Evolutionary conservation across 2,113 vertebrate genomes (phyloP).

Genomic region (Laterallus jamaicensis): DNA sequence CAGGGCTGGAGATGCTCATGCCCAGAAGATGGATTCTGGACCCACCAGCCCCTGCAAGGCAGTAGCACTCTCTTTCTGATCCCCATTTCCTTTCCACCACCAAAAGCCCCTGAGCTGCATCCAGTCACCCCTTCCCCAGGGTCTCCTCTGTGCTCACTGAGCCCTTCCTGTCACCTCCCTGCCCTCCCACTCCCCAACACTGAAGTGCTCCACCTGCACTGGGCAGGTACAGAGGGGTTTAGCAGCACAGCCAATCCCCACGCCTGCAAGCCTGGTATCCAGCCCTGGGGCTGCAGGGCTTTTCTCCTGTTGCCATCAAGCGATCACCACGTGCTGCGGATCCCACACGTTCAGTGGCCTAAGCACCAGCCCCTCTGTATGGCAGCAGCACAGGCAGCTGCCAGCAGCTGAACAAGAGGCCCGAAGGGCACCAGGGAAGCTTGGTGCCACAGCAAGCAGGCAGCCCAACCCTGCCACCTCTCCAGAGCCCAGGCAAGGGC

Average conservation of each 20-base stretch:
- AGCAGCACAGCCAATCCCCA: not conserved
- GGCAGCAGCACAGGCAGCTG: not conserved
- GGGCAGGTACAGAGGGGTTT: not conserved
- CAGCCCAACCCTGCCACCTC: not conserved
- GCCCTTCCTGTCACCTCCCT: not conserved
- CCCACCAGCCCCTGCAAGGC: not conserved
- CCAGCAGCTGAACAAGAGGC: not conserved
- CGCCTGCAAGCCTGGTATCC: too few species aligned
- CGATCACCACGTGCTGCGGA: not conserved
- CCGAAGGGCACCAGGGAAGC: not conserved
- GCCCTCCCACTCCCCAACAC: fast-evolving
- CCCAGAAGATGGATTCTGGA: not conserved
- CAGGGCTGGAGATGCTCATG: not conserved
- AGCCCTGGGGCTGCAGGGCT: not conserved
- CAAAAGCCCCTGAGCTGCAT: not conserved
- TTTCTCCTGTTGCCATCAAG: not conserved
- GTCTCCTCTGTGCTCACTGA: not conserved
- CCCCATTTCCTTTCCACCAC: not conserved
- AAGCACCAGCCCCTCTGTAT: not conserved
- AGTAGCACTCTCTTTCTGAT: not conserved
- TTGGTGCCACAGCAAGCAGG: not conserved
- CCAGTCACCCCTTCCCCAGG: not conserved
- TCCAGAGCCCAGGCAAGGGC: not conserved
- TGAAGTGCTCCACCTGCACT: not conserved
- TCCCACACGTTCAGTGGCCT: not conserved